phyloP scores from a whole-genome alignment of 2,113 vertebrate species.

The Ciconia maguari region DNA sequence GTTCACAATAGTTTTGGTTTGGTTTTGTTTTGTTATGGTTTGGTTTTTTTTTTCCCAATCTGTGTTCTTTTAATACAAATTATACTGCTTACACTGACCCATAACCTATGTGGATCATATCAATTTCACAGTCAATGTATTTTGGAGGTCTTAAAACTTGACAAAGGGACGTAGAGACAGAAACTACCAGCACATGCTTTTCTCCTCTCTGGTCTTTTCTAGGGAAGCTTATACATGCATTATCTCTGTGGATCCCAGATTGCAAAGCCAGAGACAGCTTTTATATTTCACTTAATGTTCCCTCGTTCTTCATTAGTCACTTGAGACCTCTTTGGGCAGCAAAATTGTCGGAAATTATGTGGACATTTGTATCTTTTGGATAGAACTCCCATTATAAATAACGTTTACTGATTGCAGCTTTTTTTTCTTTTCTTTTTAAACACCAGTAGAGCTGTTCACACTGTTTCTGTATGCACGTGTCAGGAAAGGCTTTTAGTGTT shows the following conservation, averaged over 20 bases:
- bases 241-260: neutral
- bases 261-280: neutral
- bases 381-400: neutral
- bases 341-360: neutral
- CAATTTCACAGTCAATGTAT: neutral
- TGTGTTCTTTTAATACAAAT: neutral
- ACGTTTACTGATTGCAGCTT: neutral
- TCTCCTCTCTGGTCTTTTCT: neutral
- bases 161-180: neutral
- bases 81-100: neutral
- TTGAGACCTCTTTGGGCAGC: neutral
- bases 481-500: neutral
- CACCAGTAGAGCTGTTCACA: neutral
- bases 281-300: neutral
- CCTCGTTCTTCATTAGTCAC: neutral
- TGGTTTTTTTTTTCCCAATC: fast-evolving
- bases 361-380: neutral
- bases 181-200: neutral
- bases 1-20: neutral
- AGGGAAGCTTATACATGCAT: neutral
- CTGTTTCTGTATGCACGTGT: neutral
- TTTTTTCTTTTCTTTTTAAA: neutral
- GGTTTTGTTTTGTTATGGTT: neutral
- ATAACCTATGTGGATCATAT: neutral
- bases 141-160: neutral